These are phyloP conservation scores for Cossypha caffra DNA, from an alignment of 2,797 vertebrate genomes.

Conservation along the genomic window DNA sequence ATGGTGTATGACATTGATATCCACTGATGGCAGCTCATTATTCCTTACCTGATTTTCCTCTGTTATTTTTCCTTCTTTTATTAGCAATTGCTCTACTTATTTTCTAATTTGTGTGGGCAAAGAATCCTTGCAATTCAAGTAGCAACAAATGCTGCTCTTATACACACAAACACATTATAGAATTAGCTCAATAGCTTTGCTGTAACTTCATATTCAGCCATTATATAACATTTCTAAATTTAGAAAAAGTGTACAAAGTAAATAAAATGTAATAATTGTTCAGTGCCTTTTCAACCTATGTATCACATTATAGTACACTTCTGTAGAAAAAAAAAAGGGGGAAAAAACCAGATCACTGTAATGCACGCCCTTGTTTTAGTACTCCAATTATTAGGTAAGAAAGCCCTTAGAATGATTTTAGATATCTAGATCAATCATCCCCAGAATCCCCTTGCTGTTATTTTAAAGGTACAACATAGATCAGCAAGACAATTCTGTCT, in stretches of 20 bases:
- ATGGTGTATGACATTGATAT: fast-evolving
- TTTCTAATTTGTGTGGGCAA: background rate
- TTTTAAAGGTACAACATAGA: background rate
- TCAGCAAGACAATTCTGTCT: background rate
- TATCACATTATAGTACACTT: background rate
- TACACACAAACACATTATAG: fast-evolving
- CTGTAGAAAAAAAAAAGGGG: background rate
- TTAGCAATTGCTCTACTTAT: background rate
- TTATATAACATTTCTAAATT: background rate
- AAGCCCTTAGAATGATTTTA: background rate
- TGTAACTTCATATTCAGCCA: background rate
- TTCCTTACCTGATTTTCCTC: background rate
- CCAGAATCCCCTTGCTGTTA: background rate
- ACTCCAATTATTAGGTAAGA: background rate
- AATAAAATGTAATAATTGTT: background rate
- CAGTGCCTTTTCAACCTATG: background rate
- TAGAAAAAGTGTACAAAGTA: background rate
- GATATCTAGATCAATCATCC: background rate
- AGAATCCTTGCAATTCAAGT: background rate
- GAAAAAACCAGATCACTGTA: background rate
- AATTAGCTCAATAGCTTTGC: background rate
- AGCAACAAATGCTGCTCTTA: background rate
- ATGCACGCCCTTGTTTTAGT: background rate
- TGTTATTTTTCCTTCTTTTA: background rate
- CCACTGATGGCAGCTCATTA: background rate